Evolutionary conservation across 2,888 invertebrate genomes (phyloP), one percentile per base, ranked within the genome.

Genomic region (Baccha elongata): DNA sequence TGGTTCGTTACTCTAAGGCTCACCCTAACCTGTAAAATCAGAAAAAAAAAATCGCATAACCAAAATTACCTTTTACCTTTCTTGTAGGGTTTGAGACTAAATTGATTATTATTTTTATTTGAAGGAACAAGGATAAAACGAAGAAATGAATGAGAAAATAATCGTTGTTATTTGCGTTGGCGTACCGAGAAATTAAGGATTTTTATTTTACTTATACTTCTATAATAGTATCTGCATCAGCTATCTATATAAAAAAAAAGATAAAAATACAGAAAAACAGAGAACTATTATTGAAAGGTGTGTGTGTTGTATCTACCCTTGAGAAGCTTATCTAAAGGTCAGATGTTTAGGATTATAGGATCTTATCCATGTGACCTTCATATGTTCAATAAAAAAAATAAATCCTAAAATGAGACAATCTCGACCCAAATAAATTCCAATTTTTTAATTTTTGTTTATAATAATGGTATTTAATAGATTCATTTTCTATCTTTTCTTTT

Each of bases 41-140:
- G 21, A 10, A 23, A 23, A 58, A 23, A 58, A 7, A 58, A 42
- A 23, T 32, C 42, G 19, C 7, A 60, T 21, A 23, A 21, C 32
- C 48, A n/a, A 75, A 75, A 81, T 81, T 81, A 67, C 62, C 81
- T 53, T 58, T 40, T 53, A 69, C 71, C 65, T 71, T 32, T 44
- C n/a, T 42, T 7, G 13, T 29, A 13, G 52, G 21, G 52, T 26
- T 50, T 52, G 75, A 50, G 75, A 67, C 81, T 76, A 71, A 81
- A 81, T 81, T 81, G 81, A 81, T 81, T 81, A 75, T 81, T 81
- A 81, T 81, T 81, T 72, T 81, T 81, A 74, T 80, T 80, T 64
- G 64, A 80, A 80, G n/a, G 19, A 37, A 58, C 55, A 21, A 11
- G 55, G 8, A 29, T 32, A 50, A 32, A 40, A 52, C 23, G 40